These are phyloP conservation scores for Clavelina lepadiformis DNA, from an alignment of 23 tunicate genomes.

Conservation along the genomic window DNA sequence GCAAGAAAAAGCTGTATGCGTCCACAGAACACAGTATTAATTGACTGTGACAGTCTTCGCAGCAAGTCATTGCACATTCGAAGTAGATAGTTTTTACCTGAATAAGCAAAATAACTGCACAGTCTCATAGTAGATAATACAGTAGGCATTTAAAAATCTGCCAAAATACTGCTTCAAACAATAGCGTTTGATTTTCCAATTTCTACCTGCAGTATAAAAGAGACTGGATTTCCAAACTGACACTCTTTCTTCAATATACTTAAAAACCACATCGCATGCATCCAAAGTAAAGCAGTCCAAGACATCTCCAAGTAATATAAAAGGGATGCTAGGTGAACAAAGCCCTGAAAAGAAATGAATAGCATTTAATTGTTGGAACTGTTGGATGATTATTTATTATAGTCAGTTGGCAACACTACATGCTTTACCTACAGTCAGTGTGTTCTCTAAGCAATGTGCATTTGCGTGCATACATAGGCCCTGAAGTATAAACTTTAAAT, in stretches of 20 bases:
- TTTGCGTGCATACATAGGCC: too few species aligned
- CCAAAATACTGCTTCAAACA: not conserved
- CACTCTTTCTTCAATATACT: conserved; percentile 84
- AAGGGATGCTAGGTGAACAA: conserved; percentile 79
- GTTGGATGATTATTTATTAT: too few species aligned
- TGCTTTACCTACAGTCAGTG: too few species aligned
- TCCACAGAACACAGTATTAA: conserved; percentile 97
- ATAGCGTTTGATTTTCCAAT: too few species aligned
- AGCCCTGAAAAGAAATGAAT: conserved; percentile 40
- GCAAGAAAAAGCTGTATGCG: conserved; percentile 94
- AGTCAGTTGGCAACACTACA: too few species aligned
- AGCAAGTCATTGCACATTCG: conserved; percentile 98
- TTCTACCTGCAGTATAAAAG: conserved; percentile 91
- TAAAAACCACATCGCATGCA: conserved; percentile 73
- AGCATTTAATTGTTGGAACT: too few species aligned
- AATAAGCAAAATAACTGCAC: not conserved
- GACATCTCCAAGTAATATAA: conserved; percentile 76
- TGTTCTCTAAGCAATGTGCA: too few species aligned
- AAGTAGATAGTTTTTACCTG: conserved; percentile 88
- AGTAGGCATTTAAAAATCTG: not conserved
- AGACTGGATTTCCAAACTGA: conserved; percentile 81
- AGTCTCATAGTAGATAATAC: not conserved
- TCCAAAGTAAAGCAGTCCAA: conserved; percentile 85
- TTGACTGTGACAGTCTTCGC: conserved; percentile 85
- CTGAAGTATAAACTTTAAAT: too few species aligned